A percentile compares a stretch with the other conserved stretches of the same genome.
These are phyloP conservation scores for Burhinus oedicnemus DNA, from an alignment of 2,113 vertebrate species.

Conservation along the genomic window DNA sequence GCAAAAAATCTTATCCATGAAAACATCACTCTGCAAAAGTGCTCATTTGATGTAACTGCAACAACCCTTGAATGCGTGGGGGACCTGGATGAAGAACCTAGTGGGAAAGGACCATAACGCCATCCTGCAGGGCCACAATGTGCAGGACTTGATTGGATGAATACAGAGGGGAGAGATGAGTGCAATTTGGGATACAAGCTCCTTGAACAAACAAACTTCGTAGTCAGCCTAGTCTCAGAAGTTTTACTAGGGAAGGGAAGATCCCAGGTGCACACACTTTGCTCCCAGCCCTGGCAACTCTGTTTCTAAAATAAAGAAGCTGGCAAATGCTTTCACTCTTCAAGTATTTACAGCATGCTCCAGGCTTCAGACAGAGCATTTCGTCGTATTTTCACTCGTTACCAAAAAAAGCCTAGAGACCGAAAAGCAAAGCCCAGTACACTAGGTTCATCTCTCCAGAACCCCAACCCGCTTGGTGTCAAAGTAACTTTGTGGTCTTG, in stretches of 20 bases:
- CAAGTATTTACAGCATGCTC: neutral
- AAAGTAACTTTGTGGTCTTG: neutral
- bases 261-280: neutral
- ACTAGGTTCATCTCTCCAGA: conserved; percentile 1
- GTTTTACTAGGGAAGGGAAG: neutral
- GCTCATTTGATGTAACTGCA: neutral
- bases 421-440: neutral
- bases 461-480: neutral
- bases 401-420: neutral
- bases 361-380: neutral
- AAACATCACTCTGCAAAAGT: neutral
- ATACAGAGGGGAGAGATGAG: neutral
- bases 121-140: fast-evolving
- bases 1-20: neutral
- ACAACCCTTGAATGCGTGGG: neutral
- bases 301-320: neutral
- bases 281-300: neutral
- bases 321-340: neutral
- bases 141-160: neutral
- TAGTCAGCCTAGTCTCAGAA: neutral
- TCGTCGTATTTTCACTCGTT: neutral
- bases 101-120: neutral
- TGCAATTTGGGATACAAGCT: neutral
- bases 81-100: neutral
- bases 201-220: neutral